Percentiles rank a stretch among this genome's conserved stretches.
These are phyloP conservation scores for Fissipunctia ypsillon DNA, from an alignment of 2,888 invertebrate genomes.

Conservation along the genomic window DNA sequence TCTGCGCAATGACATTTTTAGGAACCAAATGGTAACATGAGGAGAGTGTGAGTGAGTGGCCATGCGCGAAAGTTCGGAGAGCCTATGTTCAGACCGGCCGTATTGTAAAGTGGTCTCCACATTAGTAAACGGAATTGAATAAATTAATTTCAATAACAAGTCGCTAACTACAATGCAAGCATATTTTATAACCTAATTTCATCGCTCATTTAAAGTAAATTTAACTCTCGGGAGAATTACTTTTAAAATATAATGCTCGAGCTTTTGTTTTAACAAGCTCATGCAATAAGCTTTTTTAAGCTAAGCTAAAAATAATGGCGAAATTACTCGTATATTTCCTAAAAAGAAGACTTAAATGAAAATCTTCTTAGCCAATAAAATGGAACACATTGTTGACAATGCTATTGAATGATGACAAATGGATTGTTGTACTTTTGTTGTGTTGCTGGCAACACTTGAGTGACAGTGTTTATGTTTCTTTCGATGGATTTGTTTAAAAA, in stretches of 20 bases:
- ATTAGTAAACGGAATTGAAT: not conserved
- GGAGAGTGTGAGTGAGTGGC: no score
- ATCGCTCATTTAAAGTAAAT: not conserved
- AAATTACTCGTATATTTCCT: slow-evolving; percentile 7
- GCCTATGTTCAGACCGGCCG: no score
- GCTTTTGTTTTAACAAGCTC: slow-evolving; percentile 44
- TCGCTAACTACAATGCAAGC: slow-evolving; percentile 9
- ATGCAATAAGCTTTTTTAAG: slow-evolving; percentile 15
- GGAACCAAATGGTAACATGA: no score
- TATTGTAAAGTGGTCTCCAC: not conserved
- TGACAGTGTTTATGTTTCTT: slow-evolving; percentile 12
- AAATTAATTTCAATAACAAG: not conserved
- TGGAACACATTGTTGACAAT: slow-evolving; percentile 30
- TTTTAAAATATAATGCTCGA: slow-evolving; percentile 15
- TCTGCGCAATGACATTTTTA: no score
- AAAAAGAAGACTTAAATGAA: slow-evolving; percentile 22
- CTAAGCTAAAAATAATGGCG: not conserved
- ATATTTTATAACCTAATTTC: not conserved
- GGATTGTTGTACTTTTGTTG: slow-evolving; percentile 28
- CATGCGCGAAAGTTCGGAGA: no score
- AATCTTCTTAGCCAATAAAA: not conserved
- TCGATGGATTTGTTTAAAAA: slow-evolving; percentile 1
- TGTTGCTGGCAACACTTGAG: slow-evolving; percentile 17
- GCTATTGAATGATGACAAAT: not conserved
- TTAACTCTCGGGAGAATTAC: not conserved